Evolutionary conservation across 2,113 vertebrate species (phyloP), one percentile per base, ranked within the genome.

Genomic region (Psittacara wagleri): DNA sequence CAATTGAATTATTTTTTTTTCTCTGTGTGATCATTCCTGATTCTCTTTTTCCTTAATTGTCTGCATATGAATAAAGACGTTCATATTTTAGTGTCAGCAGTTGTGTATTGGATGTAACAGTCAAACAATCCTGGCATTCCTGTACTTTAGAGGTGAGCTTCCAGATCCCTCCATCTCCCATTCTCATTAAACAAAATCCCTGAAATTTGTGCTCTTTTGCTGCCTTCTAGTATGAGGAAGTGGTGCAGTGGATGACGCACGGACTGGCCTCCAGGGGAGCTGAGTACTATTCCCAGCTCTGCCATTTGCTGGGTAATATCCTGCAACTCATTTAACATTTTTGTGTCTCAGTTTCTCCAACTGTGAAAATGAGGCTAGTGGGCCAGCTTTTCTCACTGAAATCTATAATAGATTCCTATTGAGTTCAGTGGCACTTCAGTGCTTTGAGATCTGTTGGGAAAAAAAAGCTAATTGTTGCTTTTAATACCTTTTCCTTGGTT

Each of bases 111-210:
- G 75, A 83, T 67, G 59, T 57, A 84, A 79, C 69, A 91, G 57
- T 55, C 68, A 92, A 75, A 92, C 29, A 72, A 92, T 44, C 27
- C 28, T 6, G 25, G 51, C 24, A 80, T 83, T 95, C 66, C 84
- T 92, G 49, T 57, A 4, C n/a, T 59, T 85, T 51, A 88, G 82
- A 96, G 86, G 54, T 95, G 82, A 93, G 51, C 59, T 63, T 91
- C 86, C 88, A 91, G 73, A 83, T 76, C 67, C 85, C 82, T 91
- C 63, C 51, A 94, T 52, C 88, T 93, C 61, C 69, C 88, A 44
- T 91, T 96, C 82, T 80, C 68, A 76, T 88, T 85, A 94, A 91
- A 92, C 28, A 95, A 96, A 95, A 91, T 66, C 80, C 48, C 89
- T 82, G 51, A 81, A 94, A 92, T 86, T 64, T 95, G 68, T 92